Base-by-base conservation (phyloP, 1,140 invertebrate genomes). In the Drosophila leontia region DNA sequence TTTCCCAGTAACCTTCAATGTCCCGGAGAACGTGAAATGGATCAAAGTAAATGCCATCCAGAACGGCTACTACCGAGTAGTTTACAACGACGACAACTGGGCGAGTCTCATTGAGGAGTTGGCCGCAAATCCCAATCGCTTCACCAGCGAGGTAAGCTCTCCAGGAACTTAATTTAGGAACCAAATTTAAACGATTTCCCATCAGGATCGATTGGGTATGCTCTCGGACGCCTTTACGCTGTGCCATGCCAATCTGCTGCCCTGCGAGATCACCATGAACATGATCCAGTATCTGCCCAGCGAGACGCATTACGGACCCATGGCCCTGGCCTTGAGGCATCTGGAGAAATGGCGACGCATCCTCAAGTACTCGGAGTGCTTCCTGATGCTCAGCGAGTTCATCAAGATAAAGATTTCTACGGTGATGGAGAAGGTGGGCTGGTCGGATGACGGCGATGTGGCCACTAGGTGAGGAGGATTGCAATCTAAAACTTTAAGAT, bases 1-100 rank as follows among this genome's bases (percentile, higher is more conserved):
- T 35, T 41, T 23, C 2, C 7, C 83, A 96, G 95, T 95, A 3
- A 94, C 94, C 47, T 96, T 96, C 72, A 95, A 96, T 78, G 93
- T 96, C 15, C 92, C 94, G 41, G 91, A 93, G 42, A 94, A 94
- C 45, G 94, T 95, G 0, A 94, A 95, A 45, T 98, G 97, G 96
- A 95, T 98, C 47, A 98, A 98, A 93, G 96, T 96, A 29, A 98
- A 98, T 93, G 94, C 96, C n/a, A 96, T 97, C 82, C 96, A 97
- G 92, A 95, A 95, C 17, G 97, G 97, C 2, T 98, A 97, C 85
- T 98, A 98, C 92, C 94, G 97, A 26, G 97, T 98, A 0, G 96
- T 96, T 64, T 98, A 98, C 92, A 96, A 97, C 35, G 94, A 95
- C 3, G 94, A 95, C 0, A 96, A 96, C 92, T 98, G 97, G 97